Conservation (phyloP, 2,888 invertebrate genomes). For the Agrotis clavis region DNA sequence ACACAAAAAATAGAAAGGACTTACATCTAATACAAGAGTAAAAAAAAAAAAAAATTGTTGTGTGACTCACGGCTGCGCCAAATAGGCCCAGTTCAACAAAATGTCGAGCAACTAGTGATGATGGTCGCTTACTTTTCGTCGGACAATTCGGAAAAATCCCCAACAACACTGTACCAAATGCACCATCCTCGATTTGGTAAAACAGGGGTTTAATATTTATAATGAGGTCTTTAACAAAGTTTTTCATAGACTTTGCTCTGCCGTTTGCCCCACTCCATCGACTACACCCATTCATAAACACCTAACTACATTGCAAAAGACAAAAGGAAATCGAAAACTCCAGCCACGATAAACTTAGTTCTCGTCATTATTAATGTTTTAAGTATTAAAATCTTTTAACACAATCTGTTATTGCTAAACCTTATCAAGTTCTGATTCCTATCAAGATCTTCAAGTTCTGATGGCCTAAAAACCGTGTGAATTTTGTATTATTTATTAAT, state of each 20-base stretch:
- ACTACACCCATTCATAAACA: background rate
- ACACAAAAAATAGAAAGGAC: too few relatives aligned
- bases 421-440: too few relatives aligned
- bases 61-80: too few relatives aligned
- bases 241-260: background rate
- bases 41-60: too few relatives aligned
- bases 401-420: conserved; percentile 50
- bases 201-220: background rate
- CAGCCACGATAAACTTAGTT: conserved; percentile 31
- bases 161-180: background rate
- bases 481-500: conserved; percentile 12
- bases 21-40: too few relatives aligned
- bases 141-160: too few relatives aligned
- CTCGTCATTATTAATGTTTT: conserved; percentile 42
- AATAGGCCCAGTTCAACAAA: too few relatives aligned
- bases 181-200: too few relatives aligned
- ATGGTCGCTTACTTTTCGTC: too few relatives aligned
- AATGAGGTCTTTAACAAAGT: background rate
- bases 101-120: too few relatives aligned
- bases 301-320: conserved; percentile 27
- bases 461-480: conserved; percentile 52
- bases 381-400: conserved; percentile 48
- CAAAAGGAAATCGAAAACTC: conserved; percentile 50
- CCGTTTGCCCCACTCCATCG: background rate
- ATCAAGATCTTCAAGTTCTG: conserved; percentile 28